Conservation (phyloP, 2,113 vertebrate genomes). For the Cettia cetti region DNA sequence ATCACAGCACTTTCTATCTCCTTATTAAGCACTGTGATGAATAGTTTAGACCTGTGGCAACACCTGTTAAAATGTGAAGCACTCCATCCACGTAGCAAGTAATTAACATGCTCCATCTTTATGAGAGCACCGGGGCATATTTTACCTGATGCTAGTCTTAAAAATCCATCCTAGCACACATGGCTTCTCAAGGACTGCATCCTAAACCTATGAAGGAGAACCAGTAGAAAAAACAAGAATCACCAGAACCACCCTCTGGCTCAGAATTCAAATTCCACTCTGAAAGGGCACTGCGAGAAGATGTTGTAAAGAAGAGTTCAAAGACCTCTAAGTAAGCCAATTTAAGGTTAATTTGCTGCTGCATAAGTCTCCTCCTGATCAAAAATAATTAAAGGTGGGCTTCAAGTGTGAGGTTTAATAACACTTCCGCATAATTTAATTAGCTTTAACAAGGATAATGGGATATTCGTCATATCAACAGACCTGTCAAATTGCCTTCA, state of each 20-base stretch:
- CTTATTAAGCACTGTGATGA: background rate
- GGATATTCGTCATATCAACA: background rate
- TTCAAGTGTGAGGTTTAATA: background rate
- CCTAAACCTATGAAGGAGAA: background rate
- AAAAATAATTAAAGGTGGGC: slow-evolving; percentile 10
- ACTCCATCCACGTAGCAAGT: background rate
- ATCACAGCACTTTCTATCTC: background rate
- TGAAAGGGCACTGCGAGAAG: background rate
- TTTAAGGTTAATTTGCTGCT: background rate
- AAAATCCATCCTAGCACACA: background rate
- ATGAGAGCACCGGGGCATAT: background rate
- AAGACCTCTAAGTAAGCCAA: background rate
- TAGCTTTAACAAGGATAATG: background rate
- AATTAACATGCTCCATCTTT: background rate
- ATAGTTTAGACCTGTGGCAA: background rate
- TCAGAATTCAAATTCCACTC: background rate
- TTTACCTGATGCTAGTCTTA: background rate
- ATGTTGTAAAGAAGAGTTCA: background rate
- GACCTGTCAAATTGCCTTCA: background rate
- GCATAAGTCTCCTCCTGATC: background rate
- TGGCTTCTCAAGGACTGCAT: background rate
- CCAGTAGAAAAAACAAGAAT: background rate
- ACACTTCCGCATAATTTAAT: background rate
- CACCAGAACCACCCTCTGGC: background rate
- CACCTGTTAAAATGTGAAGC: background rate